Percentiles rank a stretch among this genome's conserved stretches.
These are phyloP conservation scores for Periphyllus acericola DNA, from an alignment of 2,888 invertebrate species.

Conservation along the genomic window DNA sequence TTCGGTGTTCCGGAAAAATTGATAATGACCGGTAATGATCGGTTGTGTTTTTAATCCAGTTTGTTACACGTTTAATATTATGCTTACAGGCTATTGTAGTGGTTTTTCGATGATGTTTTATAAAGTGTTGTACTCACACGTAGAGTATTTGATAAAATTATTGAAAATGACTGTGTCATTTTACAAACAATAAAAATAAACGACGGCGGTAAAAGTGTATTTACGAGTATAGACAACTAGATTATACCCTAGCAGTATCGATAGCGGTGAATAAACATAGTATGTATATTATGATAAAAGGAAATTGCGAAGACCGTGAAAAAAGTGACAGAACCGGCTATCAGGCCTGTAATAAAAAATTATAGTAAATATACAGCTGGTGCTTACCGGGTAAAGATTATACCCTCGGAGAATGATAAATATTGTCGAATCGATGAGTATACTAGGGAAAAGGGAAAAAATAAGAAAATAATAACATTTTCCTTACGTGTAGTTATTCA, in stretches of 20 bases:
- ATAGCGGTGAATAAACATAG: background rate
- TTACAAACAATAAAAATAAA: background rate
- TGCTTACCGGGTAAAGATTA: background rate
- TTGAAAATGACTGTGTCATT: background rate
- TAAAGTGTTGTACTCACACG: background rate
- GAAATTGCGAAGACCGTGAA: background rate
- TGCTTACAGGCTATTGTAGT: too few species aligned
- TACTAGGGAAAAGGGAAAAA: background rate
- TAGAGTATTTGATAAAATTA: background rate
- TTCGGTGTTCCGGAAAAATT: too few species aligned
- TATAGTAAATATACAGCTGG: background rate
- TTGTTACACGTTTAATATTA: too few species aligned
- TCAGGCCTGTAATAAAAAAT: background rate
- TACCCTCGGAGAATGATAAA: background rate
- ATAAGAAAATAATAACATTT: background rate
- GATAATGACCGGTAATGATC: too few species aligned
- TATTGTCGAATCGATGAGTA: background rate
- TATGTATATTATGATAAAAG: constrained; percentile 6
- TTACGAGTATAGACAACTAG: background rate
- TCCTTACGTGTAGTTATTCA: background rate
- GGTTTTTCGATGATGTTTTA: background rate
- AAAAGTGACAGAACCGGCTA: background rate
- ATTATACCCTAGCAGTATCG: background rate
- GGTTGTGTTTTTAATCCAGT: too few species aligned
- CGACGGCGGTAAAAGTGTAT: background rate